Percentiles rank a stretch among this genome's conserved stretches.
These are phyloP conservation scores for Misgurnus mizolepis DNA, from an alignment of 2,113 vertebrate genomes.

Conservation along the genomic window DNA sequence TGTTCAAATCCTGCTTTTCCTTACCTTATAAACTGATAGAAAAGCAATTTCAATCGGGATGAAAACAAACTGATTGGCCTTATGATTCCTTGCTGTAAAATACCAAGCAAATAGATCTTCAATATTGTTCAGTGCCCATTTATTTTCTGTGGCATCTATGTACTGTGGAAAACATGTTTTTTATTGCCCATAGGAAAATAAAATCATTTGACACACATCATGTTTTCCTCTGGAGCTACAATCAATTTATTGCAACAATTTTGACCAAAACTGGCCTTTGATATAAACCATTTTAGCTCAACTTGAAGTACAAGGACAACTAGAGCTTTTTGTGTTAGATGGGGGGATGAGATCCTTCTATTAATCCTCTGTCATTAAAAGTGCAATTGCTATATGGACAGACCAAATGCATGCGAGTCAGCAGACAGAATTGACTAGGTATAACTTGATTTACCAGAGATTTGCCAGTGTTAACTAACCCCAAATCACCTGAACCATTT, in stretches of 20 bases:
- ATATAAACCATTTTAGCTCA: constrained; percentile 7
- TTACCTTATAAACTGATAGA: too few species aligned
- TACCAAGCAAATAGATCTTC: not conserved
- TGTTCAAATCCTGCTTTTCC: too few species aligned
- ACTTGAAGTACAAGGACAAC: constrained; percentile 17
- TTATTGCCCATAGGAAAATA: constrained; percentile 14
- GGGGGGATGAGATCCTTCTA: not conserved
- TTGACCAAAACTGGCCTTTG: not conserved
- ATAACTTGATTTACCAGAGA: not conserved
- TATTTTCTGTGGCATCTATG: constrained; percentile 1
- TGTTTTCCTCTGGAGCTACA: constrained; percentile 18
- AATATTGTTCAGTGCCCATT: not conserved
- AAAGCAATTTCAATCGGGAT: not conserved
- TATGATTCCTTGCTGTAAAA: not conserved
- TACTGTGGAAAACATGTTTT: not conserved
- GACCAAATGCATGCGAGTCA: not conserved
- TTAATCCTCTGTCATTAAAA: not conserved
- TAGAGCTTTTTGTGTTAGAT: constrained; percentile 4
- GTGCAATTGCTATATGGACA: not conserved
- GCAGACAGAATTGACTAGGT: not conserved
- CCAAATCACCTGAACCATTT: not conserved
- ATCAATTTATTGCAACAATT: constrained; percentile 14
- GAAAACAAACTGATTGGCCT: not conserved
- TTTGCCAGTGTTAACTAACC: not conserved
- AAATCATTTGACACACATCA: not conserved